A percentile compares a stretch with the other conserved stretches of the same genome.
These are phyloP conservation scores for Acinonyx jubatus DNA, from an alignment of 2,113 vertebrate genomes.

Conservation along the genomic window DNA sequence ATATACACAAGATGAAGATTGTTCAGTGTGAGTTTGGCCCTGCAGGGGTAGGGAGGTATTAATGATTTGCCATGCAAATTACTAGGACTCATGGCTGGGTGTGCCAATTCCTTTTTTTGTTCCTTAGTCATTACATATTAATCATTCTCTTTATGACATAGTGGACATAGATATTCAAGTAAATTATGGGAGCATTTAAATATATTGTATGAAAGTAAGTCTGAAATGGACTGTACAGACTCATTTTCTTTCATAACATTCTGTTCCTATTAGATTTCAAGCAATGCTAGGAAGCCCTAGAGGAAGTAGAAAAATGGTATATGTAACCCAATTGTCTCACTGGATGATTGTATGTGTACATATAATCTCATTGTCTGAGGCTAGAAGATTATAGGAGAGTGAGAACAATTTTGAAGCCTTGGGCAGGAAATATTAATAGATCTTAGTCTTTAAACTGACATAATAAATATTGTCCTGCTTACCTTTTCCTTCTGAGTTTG, in stretches of 20 bases:
- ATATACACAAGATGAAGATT: not conserved
- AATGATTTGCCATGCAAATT: not conserved
- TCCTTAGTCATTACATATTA: not conserved
- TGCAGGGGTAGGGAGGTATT: not conserved
- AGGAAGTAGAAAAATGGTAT: conserved; percentile 59
- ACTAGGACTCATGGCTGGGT: not conserved
- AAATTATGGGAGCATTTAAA: conserved; percentile 66
- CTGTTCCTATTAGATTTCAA: conserved; percentile 65
- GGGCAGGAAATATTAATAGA: conserved; percentile 64
- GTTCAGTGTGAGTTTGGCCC: not conserved
- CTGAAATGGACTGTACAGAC: conserved; percentile 53
- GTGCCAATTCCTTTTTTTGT: conserved; percentile 6
- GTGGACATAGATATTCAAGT: conserved; percentile 55
- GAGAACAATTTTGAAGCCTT: conserved; percentile 55
- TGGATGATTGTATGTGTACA: conserved; percentile 37
- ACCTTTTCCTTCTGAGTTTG: conserved; percentile 35
- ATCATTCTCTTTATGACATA: conserved; percentile 49
- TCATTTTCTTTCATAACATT: conserved; percentile 62
- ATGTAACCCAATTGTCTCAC: conserved; percentile 64
- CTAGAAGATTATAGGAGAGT: not conserved
- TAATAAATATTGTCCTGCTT: conserved; percentile 56
- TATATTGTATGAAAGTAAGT: conserved; percentile 61
- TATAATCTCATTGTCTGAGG: conserved; percentile 65
- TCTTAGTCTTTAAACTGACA: conserved; percentile 50
- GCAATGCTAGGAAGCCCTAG: conserved; percentile 54